phyloP scores from a whole-genome alignment of 1,140 invertebrate species.

The Antheraea pernyi region DNA sequence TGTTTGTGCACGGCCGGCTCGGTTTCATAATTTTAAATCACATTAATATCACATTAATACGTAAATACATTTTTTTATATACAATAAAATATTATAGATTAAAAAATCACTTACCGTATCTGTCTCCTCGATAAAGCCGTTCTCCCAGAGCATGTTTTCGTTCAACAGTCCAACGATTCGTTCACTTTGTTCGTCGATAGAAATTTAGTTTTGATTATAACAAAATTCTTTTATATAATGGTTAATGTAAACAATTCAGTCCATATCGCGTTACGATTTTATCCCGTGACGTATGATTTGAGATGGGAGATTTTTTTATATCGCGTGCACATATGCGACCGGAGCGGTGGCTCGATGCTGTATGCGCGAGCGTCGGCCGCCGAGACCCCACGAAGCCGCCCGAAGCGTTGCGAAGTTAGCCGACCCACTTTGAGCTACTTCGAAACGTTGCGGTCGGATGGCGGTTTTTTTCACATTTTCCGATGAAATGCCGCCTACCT shows the following conservation, averaged over 20 bases:
- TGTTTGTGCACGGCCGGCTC: slow-evolving; percentile 35
- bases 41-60: slow-evolving; percentile 30
- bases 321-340: slow-evolving; percentile 46
- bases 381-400: slow-evolving; percentile 47
- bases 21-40: slow-evolving; percentile 49
- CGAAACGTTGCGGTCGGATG: slow-evolving; percentile 59
- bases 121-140: slow-evolving; percentile 58
- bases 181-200: slow-evolving; percentile 39
- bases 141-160: slow-evolving; percentile 69
- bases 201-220: background rate
- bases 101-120: slow-evolving; percentile 61
- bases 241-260: slow-evolving; percentile 46
- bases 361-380: slow-evolving; percentile 56
- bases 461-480: slow-evolving; percentile 71
- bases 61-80: slow-evolving; percentile 24
- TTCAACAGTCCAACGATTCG: slow-evolving; percentile 54
- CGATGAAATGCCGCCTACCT: slow-evolving; percentile 63
- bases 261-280: slow-evolving; percentile 42
- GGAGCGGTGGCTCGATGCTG: slow-evolving; percentile 50
- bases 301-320: slow-evolving; percentile 24
- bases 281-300: slow-evolving; percentile 51
- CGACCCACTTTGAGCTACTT: slow-evolving; percentile 70
- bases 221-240: background rate
- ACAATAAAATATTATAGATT: slow-evolving; percentile 19
- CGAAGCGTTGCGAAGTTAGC: slow-evolving; percentile 48